These are phyloP conservation scores for Dione juno DNA, from an alignment of 2,888 invertebrate species.

Conservation along the genomic window DNA sequence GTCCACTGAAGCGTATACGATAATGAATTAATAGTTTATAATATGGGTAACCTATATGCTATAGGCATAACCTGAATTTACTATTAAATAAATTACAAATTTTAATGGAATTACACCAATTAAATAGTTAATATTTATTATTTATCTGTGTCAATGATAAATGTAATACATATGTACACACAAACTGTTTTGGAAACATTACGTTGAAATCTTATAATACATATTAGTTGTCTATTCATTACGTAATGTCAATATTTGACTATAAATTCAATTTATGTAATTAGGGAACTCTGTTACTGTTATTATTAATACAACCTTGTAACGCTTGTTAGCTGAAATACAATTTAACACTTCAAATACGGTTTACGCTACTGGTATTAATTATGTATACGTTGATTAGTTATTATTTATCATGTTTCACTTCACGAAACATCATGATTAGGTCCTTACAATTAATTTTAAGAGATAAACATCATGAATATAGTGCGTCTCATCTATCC, in stretches of 20 bases:
- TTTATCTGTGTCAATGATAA: not conserved
- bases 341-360: not conserved
- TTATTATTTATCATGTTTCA: not conserved
- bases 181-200: not conserved
- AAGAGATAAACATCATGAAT: not conserved
- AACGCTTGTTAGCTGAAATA: not conserved
- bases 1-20: not conserved
- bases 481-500: not conserved
- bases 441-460: not conserved
- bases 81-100: not conserved
- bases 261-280: constrained; percentile 20
- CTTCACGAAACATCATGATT: not conserved
- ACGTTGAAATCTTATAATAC: not conserved
- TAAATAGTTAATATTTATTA: not conserved
- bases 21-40: not conserved
- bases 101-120: not conserved
- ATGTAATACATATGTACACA: not conserved
- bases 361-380: not conserved
- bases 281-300: not conserved
- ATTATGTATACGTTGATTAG: constrained; percentile 1
- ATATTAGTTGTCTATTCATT: constrained; percentile 6
- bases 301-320: constrained; percentile 19
- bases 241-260: constrained; percentile 17
- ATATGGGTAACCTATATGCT: not conserved
- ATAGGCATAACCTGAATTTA: not conserved